Evolutionary conservation across 1,140 invertebrate species (phyloP).

Genomic region (Portunus trituberculatus): DNA sequence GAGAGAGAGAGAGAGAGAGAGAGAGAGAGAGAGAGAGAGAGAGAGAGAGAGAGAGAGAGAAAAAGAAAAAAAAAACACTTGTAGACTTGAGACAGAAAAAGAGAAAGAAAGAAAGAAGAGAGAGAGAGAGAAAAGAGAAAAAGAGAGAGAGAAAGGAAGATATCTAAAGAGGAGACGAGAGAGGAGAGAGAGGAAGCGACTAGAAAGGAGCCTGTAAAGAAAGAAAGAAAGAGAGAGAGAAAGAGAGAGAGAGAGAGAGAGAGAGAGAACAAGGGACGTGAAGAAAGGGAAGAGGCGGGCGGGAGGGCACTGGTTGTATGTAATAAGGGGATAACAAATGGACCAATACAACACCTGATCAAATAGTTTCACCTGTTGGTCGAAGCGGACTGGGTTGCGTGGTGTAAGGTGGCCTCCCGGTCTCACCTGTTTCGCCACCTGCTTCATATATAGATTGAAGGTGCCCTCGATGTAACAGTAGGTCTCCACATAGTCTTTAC

Average conservation of each 20-base stretch:
- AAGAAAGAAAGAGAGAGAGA: background rate
- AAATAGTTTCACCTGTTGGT: conserved; percentile 66
- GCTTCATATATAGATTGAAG: conserved; percentile 77
- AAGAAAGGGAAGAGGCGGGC: background rate
- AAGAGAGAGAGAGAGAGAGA: background rate
- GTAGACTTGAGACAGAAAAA: background rate
- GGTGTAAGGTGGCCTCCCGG: conserved; percentile 49
- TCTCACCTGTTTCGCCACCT: conserved; percentile 77
- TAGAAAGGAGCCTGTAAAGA: background rate
- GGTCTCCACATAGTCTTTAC: conserved; percentile 77
- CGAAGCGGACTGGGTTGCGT: conserved; percentile 62
- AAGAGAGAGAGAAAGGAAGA: background rate
- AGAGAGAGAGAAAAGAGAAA: conserved; percentile 51
- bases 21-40: background rate
- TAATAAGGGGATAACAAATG: conserved; percentile 15
- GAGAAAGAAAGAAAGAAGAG: background rate
- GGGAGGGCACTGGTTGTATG: background rate
- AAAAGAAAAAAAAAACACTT: background rate
- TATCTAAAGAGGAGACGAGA: background rate
- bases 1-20: background rate
- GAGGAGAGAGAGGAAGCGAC: background rate
- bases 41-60: background rate
- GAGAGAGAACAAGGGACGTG: conserved; percentile 7
- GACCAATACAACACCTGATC: background rate
- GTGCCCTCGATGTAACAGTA: conserved; percentile 78